A percentile compares a stretch with the other conserved stretches of the same genome.
phyloP scores from a whole-genome alignment of 2,888 invertebrate genomes.

The Hypena proboscidalis region DNA sequence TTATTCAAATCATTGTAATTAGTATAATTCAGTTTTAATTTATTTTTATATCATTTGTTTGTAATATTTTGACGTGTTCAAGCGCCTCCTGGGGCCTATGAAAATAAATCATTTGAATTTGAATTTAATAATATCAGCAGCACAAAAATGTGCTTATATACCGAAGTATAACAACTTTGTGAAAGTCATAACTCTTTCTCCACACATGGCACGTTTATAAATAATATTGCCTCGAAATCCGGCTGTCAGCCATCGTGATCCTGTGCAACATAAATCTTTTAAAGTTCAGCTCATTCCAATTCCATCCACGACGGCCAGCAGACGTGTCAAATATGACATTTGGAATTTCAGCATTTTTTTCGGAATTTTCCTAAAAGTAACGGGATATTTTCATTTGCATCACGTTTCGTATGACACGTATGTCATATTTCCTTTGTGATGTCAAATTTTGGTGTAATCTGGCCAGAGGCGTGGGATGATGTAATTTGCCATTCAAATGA shows the following conservation, averaged over 20 bases:
- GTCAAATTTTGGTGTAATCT: slow-evolving; percentile 31
- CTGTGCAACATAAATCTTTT: slow-evolving; percentile 26
- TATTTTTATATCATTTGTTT: too few relatives aligned
- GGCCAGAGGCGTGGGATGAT: slow-evolving; percentile 5
- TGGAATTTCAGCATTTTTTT: slow-evolving; percentile 37
- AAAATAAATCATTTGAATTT: too few relatives aligned
- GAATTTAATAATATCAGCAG: too few relatives aligned
- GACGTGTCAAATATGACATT: slow-evolving; percentile 60
- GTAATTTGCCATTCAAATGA: slow-evolving; percentile 13
- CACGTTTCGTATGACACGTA: slow-evolving; percentile 41
- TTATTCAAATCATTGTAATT: too few relatives aligned
- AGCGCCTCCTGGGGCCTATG: too few relatives aligned
- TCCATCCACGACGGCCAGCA: slow-evolving; percentile 40
- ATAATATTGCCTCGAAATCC: slow-evolving; percentile 35
- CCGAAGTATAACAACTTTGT: too few relatives aligned
- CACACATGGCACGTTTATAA: slow-evolving; percentile 13
- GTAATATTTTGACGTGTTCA: too few relatives aligned
- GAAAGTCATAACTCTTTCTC: background rate
- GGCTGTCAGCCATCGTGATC: slow-evolving; percentile 29
- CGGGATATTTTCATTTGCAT: slow-evolving; percentile 53
- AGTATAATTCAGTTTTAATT: too few relatives aligned
- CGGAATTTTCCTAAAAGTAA: slow-evolving; percentile 48
- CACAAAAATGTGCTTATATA: too few relatives aligned
- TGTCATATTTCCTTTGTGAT: slow-evolving; percentile 36
- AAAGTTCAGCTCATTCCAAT: slow-evolving; percentile 51